phyloP scores from a whole-genome alignment of 2,888 invertebrate genomes.

The Notodromas monacha region DNA sequence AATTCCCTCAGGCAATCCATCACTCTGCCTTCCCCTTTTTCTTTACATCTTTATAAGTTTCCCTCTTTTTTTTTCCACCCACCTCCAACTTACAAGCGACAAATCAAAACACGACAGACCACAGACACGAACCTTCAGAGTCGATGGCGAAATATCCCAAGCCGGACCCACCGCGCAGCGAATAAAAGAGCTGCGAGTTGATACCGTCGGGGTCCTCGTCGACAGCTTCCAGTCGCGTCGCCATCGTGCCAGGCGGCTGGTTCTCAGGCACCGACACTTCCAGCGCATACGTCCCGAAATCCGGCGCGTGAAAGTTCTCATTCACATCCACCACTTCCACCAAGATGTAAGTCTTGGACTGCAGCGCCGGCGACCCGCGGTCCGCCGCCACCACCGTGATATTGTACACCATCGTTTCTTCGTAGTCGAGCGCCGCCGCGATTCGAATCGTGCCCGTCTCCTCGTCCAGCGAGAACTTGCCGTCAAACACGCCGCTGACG shows the following conservation, averaged over 20 bases:
- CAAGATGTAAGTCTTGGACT: constrained; percentile 36
- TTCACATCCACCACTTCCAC: constrained; percentile 51
- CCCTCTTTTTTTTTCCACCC: too few relatives aligned
- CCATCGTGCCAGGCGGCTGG: constrained; percentile 35
- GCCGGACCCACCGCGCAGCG: constrained; percentile 56
- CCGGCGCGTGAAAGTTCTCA: constrained; percentile 54
- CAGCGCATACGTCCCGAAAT: constrained; percentile 44
- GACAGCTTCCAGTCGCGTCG: constrained; percentile 37
- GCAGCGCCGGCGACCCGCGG: constrained; percentile 43
- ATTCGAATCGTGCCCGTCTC: constrained; percentile 57
- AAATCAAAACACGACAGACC: too few relatives aligned
- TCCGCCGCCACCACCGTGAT: constrained; percentile 54
- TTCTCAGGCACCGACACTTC: constrained; percentile 44
- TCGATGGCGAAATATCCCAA: constrained; percentile 71
- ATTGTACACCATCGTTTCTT: constrained; percentile 57
- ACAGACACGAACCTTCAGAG: constrained; percentile 43
- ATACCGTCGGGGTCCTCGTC: constrained; percentile 48
- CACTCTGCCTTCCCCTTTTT: too few relatives aligned
- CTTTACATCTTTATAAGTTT: too few relatives aligned
- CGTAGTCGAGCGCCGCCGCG: constrained; percentile 44
- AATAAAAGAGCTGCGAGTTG: constrained; percentile 50
- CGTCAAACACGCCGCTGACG: constrained; percentile 17
- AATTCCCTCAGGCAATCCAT: too few relatives aligned
- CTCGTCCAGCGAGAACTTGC: constrained; percentile 44
- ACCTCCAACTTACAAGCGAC: too few relatives aligned